These are phyloP conservation scores for Pachydiplax longipennis DNA, from an alignment of 2,888 invertebrate genomes.

Conservation along the genomic window DNA sequence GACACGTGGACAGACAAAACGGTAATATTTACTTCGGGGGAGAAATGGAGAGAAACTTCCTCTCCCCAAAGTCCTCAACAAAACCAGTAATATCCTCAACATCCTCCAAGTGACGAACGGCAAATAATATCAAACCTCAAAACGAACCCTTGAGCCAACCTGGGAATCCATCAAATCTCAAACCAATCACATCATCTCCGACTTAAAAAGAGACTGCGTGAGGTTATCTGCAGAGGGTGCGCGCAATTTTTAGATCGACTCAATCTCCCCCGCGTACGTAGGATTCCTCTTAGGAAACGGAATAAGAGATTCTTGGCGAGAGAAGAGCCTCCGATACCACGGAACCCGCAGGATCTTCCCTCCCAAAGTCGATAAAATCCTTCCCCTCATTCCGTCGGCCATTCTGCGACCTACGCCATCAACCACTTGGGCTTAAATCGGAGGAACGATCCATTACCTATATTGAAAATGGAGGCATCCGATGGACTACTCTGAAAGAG, in stretches of 20 bases:
- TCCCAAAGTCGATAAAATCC: conserved; percentile 22
- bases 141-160: neutral
- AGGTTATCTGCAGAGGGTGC: neutral
- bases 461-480: conserved; percentile 26
- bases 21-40: too few relatives aligned
- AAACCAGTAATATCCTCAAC: neutral
- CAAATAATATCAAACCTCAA: neutral
- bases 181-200: neutral
- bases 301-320: too few relatives aligned
- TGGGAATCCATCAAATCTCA: neutral
- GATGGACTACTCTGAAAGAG: neutral
- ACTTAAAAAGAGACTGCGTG: neutral
- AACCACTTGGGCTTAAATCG: conserved; percentile 16
- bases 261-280: neutral
- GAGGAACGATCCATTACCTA: conserved; percentile 32
- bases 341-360: neutral
- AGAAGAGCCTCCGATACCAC: neutral
- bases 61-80: too few relatives aligned
- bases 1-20: too few relatives aligned
- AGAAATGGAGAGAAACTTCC: too few relatives aligned
- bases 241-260: neutral
- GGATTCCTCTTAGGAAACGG: neutral
- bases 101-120: neutral
- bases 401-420: conserved; percentile 21
- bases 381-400: neutral